Evolutionary conservation across 2,888 invertebrate species (phyloP).

Genomic region (Mechanitis messenoides): DNA sequence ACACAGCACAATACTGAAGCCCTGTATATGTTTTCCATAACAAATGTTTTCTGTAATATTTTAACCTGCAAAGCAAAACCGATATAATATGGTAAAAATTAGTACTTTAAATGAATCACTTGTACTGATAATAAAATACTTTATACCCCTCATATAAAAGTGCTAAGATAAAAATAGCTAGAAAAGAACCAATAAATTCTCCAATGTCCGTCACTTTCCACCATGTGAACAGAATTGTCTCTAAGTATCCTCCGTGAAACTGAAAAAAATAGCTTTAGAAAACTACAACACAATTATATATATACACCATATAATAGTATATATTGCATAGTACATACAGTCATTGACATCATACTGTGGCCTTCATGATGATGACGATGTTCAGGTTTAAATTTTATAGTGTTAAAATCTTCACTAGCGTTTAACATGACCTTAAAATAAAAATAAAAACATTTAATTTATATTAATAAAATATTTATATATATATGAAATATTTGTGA

Average conservation of each 20-base stretch:
- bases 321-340: slow-evolving; percentile 41
- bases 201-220: slow-evolving; percentile 86
- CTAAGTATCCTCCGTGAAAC: slow-evolving; percentile 87
- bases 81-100: slow-evolving; percentile 7
- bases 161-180: slow-evolving; percentile 94
- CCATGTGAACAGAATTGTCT: slow-evolving; percentile 87
- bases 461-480: not conserved
- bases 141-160: slow-evolving; percentile 94
- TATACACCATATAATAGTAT: not conserved
- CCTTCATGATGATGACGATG: not conserved
- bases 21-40: slow-evolving; percentile 92
- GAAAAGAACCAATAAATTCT: slow-evolving; percentile 91
- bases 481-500: no score
- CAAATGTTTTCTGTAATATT: slow-evolving; percentile 84
- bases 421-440: slow-evolving; percentile 20
- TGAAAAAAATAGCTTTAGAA: slow-evolving; percentile 62
- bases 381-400: not conserved
- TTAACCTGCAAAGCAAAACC: slow-evolving; percentile 62
- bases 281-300: slow-evolving; percentile 1
- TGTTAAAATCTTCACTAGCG: slow-evolving; percentile 13
- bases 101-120: slow-evolving; percentile 2
- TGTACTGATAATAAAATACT: slow-evolving; percentile 4
- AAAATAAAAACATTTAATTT: not conserved
- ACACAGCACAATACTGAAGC: slow-evolving; percentile 89
- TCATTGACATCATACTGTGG: slow-evolving; percentile 47